Base-by-base conservation (phyloP, 2,888 invertebrate genomes). In the Anarsia innoxiella region DNA sequence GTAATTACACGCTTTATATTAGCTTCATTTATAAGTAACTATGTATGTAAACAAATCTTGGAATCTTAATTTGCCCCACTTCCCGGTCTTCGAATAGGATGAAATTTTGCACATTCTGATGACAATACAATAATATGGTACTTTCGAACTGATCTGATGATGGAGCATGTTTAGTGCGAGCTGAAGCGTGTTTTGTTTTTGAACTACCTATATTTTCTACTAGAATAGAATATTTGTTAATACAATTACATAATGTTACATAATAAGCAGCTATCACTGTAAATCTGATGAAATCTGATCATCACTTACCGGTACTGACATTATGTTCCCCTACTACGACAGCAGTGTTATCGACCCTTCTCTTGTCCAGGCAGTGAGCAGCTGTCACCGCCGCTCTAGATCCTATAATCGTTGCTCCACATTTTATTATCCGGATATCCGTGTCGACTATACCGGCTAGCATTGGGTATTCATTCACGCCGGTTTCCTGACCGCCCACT, bases 271-370 rank as follows among this genome's bases (percentile, higher is more conserved):
- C 19, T 19, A 19, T 19, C 4, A 19, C 19, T 3, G 19, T 19
- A 19, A 3, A 6, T 5, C 6, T 19, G 19, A 6, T 19, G 19
- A 19, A 6, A 6, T 19, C 3, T n/a, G 19, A 6, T 19, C 19
- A 19, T 19, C 4, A 37, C 52, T 46, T 27, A 79, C 86, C 76
- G 28, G 53, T 54, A 1, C 49, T 49, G 1, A 59, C 42, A 35
- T 82, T 43, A 48, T 89, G 87, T 43, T 88, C 88, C 0, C 89
- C 89, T 0, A 87, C 86, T 1, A 88, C 48, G 0, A 86, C 52
- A 0, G 55, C 83, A 0, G 74, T 41, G 3, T 58, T 37, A 1
- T 3, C 23, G 0, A 40, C 2, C 54, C 16, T 34, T 74, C 77
- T 74, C 0, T 64, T 73, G 0, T 66, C 62, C 4, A 88, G 42